Percentiles rank a stretch among this genome's conserved stretches.
phyloP scores from a whole-genome alignment of 2,888 invertebrate genomes.

The Micropterix aruncella region DNA sequence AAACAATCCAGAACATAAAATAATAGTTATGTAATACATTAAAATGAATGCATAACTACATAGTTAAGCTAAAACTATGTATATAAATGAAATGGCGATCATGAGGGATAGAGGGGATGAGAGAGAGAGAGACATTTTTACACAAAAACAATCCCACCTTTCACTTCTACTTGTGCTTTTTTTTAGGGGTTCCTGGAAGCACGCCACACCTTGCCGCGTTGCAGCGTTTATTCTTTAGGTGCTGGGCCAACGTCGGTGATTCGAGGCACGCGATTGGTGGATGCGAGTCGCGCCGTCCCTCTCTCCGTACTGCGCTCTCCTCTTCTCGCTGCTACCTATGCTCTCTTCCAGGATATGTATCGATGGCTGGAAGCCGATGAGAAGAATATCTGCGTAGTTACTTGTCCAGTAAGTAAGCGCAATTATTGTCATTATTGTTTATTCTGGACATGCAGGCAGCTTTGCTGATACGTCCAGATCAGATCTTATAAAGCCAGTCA shows the following conservation, averaged over 20 bases:
- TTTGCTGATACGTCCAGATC: too few relatives aligned
- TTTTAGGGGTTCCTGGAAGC: slow-evolving; percentile 55
- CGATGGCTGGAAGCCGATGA: slow-evolving; percentile 72
- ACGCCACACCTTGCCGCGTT: slow-evolving; percentile 38
- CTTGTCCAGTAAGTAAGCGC: slow-evolving; percentile 52
- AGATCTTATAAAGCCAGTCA: neutral
- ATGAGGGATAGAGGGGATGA: too few relatives aligned
- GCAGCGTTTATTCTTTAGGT: slow-evolving; percentile 55
- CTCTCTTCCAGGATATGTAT: slow-evolving; percentile 78
- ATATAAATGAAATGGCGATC: too few relatives aligned
- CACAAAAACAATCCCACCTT: too few relatives aligned
- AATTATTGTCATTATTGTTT: too few relatives aligned
- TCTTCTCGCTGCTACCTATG: slow-evolving; percentile 64
- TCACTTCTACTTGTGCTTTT: too few relatives aligned
- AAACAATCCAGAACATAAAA: too few relatives aligned
- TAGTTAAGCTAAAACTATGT: too few relatives aligned
- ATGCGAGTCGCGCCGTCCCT: slow-evolving; percentile 40
- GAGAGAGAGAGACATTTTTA: too few relatives aligned
- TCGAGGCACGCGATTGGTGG: slow-evolving; percentile 46
- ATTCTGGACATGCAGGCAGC: too few relatives aligned
- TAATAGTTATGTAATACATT: too few relatives aligned
- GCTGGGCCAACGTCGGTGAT: slow-evolving; percentile 37
- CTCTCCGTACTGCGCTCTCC: slow-evolving; percentile 58
- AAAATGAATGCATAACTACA: too few relatives aligned
- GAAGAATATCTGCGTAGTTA: slow-evolving; percentile 69